phyloP scores from a whole-genome alignment of 2,113 vertebrate species.

The Rhinolophus ferrumequinum region DNA sequence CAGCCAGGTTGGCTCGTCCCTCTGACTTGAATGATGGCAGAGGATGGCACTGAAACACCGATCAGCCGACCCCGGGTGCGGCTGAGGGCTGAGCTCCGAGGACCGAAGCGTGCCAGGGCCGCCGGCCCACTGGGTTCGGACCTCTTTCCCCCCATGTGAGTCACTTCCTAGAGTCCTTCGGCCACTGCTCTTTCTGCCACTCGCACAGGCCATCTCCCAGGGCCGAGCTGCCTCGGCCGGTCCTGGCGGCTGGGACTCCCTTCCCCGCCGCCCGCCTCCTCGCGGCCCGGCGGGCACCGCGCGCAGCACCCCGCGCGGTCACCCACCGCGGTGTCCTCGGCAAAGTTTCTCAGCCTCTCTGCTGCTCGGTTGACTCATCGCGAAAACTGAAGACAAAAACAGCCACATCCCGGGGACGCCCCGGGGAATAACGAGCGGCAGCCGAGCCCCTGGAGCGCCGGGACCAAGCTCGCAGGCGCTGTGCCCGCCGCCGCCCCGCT shows the following conservation, averaged over 20 bases:
- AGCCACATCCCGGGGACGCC: not conserved
- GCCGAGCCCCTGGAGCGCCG: not conserved
- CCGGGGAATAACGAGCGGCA: not conserved
- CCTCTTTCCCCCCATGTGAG: not conserved
- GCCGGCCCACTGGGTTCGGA: not conserved
- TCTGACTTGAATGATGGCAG: not conserved
- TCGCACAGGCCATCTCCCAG: not conserved
- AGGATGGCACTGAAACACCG: not conserved
- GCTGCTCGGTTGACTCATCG: not conserved
- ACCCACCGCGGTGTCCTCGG: not conserved
- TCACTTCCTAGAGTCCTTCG: not conserved
- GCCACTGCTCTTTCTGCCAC: not conserved
- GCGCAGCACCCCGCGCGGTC: not conserved
- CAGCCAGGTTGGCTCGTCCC: not conserved
- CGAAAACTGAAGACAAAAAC: not conserved
- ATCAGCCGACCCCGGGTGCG: not conserved
- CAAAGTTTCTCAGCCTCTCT: conserved; percentile 39
- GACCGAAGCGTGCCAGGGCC: not conserved
- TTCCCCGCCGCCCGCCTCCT: not conserved
- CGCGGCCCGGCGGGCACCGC: not conserved
- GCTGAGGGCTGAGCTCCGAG: not conserved
- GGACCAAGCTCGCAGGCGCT: not conserved
- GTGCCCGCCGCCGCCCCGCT: not conserved
- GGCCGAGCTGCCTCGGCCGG: not conserved
- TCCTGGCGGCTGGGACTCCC: not conserved